Evolutionary conservation across 2,113 vertebrate genomes (phyloP), one percentile per base, ranked within the genome.

Genomic region (Speoplatyrhinus poulsoni): DNA sequence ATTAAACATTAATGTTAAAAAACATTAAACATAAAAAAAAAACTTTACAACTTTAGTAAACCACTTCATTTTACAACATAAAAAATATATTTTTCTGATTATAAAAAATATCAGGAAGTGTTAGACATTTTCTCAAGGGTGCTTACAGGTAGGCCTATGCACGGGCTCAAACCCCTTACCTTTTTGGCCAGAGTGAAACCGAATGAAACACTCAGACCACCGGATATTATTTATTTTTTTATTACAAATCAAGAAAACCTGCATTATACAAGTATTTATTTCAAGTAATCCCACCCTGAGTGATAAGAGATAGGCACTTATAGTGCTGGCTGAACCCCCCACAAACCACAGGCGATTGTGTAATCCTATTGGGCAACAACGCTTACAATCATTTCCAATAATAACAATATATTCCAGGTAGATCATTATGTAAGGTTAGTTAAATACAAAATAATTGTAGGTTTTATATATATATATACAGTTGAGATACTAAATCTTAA

Each of bases 301-400:
- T 48, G 47, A 48, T 9, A 64, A 62, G 32, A 58, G 16, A 67
- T 57, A 49, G 8, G 47, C 54, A 53, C 4, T 60, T 60, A 64
- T 75, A 59, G 67, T 76, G 82, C 81, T 82, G 72, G 60, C 46
- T 41, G 46, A 67, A 67, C 75, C 64, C 55, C 15, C 55, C 15
- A 47, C 46, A 84, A 77, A 82, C 84, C 85, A 74, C 84, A 77
- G 73, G 32, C 13, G 13, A 60, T 87, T 84, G 82, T 68, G 89
- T 56, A 90, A 89, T 57, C 49, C 33, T 9, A 74, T 89, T 85
- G 73, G 52, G 81, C 66, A 90, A 91, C 70, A 59, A 63, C 61
- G 70, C 53, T 82, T 75, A 80, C 79, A 77, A 80, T 77, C 63
- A 84, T 72, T 62, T 65, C 64, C 47, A 60, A 75, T 55, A 50